Evolutionary conservation across 2,888 invertebrate species (phyloP), one percentile per base, ranked within the genome.

Genomic region (Cetonia aurata): DNA sequence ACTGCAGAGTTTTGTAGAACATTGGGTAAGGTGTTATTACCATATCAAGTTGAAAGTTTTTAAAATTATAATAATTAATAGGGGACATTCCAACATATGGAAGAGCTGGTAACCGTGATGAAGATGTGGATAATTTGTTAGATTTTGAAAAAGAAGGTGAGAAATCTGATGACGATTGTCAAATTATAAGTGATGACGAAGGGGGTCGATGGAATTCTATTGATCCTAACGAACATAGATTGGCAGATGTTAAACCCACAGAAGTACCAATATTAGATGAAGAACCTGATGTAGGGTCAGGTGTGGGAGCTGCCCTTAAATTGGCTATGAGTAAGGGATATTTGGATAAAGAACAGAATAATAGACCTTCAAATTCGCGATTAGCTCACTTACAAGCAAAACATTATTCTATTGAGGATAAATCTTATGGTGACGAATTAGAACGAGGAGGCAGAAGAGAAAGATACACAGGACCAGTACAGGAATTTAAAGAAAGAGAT

Each of bases 1-100:
- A 98, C 97, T 0, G 97, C 98, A 0, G 98, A 98, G 88, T 98
- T 98, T 87, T 98, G 98, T 82, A 91, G 98, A 78, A 96, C 96
- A 55, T 88, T 98, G 6, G 84, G 81, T 80, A 72, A 76, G 68
- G 42, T 55, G 17, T 59, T 59, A 44, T 44, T n/a, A 44, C 1
- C 2, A n/a, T 44, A 3, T 10, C 44, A 13, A 8, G 3, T 55
- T 33, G 31, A n/a, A 3, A 55, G n/a, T 31, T n/a, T 19, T 57
- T 17, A 42, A 3, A 42, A 57, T 57, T 41, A 41, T 8, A 44
- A 19, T 44, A 37, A 68, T 55, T 62, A 67, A 13, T 53, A 81
- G 83, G 98, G 0, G 97, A 98, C 83, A 96, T 97, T 79, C 97
- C 98, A 69, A 96, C 96, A 0, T 96, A 96, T 82, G 97, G 96